Conservation (phyloP, 2,797 vertebrate species). For the Rhinichthys osculus region DNA sequence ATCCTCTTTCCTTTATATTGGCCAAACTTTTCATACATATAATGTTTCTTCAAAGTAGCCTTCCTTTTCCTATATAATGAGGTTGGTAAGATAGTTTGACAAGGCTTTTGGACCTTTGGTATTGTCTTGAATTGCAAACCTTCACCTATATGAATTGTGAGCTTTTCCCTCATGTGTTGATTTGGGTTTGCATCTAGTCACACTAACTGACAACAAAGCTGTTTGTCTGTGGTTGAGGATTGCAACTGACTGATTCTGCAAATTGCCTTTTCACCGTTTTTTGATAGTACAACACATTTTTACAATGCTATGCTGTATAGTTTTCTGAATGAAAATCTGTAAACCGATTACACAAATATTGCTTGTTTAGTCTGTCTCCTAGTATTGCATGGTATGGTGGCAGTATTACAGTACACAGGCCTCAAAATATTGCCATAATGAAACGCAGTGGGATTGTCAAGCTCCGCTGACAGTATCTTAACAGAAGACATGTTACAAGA, state of each 20-base stretch:
- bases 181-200: not conserved
- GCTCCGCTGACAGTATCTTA: not conserved
- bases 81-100: not conserved
- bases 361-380: not conserved
- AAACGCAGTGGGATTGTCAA: not conserved
- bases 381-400: no score
- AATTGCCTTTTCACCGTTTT: not conserved
- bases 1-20: not conserved
- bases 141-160: not conserved
- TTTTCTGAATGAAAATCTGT: not conserved
- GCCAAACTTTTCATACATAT: not conserved
- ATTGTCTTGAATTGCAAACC: not conserved
- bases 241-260: not conserved
- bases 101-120: no score
- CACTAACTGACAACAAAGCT: not conserved
- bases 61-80: not conserved
- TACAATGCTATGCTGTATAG: not conserved
- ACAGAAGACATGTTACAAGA: not conserved
- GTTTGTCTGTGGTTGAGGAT: not conserved
- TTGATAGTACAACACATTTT: not conserved
- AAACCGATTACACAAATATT: not conserved
- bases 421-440: not conserved
- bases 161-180: not conserved
- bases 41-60: not conserved
- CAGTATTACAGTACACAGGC: not conserved